phyloP scores from a whole-genome alignment of 2,797 vertebrate genomes.

The Loris lydekkerianus region DNA sequence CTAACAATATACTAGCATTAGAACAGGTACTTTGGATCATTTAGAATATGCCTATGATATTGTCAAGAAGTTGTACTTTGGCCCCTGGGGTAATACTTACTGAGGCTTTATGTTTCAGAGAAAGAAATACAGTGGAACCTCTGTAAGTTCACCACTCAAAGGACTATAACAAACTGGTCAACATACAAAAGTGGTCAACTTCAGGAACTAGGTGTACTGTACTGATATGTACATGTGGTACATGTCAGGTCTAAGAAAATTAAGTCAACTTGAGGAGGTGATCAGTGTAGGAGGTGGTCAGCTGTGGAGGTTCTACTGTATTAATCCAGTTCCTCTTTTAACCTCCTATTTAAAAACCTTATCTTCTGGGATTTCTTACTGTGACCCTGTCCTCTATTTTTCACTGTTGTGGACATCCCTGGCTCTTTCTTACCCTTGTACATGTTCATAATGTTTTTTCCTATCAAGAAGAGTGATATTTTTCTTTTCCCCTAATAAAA shows the following conservation, averaged over 20 bases:
- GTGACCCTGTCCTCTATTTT: constrained; percentile 10
- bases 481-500: constrained; percentile 49
- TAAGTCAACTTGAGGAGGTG: too few species aligned
- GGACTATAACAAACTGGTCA: too few species aligned
- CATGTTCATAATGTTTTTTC: neutral
- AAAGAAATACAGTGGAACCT: neutral
- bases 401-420: neutral
- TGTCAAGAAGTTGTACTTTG: neutral
- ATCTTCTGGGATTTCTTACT: neutral
- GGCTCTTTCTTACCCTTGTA: neutral
- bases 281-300: too few species aligned
- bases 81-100: neutral
- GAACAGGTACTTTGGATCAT: neutral
- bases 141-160: too few species aligned
- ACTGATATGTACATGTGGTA: too few species aligned
- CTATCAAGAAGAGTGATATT: neutral
- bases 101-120: constrained; percentile 18
- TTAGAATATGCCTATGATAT: neutral
- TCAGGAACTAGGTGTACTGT: too few species aligned
- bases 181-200: too few species aligned
- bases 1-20: constrained; percentile 7
- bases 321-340: neutral
- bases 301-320: too few species aligned
- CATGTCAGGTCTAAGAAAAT: too few species aligned
- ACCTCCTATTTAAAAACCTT: neutral